Evolutionary conservation across 2,113 vertebrate species (phyloP).

Genomic region (Pteropus alecto): DNA sequence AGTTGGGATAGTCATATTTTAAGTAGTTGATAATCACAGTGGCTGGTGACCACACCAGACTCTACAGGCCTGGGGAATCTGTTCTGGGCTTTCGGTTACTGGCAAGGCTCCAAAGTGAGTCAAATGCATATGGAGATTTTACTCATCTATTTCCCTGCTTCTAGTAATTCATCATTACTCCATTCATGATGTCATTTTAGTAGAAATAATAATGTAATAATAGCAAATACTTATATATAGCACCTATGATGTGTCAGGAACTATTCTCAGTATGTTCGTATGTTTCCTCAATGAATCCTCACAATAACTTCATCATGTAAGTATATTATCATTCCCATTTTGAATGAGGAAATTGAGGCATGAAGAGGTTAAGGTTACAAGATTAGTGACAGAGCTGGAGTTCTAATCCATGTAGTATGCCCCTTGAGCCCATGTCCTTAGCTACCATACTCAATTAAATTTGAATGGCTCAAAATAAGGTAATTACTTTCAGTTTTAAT

Average conservation of each 20-base stretch:
- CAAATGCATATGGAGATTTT: not conserved
- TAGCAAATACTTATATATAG: not conserved
- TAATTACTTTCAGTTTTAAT: conserved; percentile 53
- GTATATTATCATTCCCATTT: not conserved
- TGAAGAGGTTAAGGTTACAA: not conserved
- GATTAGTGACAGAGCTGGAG: not conserved
- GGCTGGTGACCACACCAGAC: not conserved
- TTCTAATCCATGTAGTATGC: not conserved
- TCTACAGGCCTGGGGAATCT: not conserved
- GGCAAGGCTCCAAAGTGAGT: not conserved
- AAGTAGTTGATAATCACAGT: not conserved
- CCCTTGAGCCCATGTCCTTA: not conserved
- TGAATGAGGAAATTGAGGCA: not conserved
- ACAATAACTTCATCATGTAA: not conserved
- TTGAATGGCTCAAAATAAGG: not conserved
- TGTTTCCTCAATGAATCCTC: not conserved
- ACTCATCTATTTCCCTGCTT: not conserved
- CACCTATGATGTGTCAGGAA: not conserved
- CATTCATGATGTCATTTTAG: not conserved
- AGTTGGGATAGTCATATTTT: not conserved
- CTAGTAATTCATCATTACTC: not conserved
- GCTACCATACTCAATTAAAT: not conserved
- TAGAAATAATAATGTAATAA: not conserved
- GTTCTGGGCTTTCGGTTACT: too few species aligned
- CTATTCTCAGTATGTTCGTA: not conserved